Percentiles rank a stretch among this genome's conserved stretches.
Evolutionary conservation across 2,113 vertebrate species (phyloP).

Genomic region (Lamprologus sp.): DNA sequence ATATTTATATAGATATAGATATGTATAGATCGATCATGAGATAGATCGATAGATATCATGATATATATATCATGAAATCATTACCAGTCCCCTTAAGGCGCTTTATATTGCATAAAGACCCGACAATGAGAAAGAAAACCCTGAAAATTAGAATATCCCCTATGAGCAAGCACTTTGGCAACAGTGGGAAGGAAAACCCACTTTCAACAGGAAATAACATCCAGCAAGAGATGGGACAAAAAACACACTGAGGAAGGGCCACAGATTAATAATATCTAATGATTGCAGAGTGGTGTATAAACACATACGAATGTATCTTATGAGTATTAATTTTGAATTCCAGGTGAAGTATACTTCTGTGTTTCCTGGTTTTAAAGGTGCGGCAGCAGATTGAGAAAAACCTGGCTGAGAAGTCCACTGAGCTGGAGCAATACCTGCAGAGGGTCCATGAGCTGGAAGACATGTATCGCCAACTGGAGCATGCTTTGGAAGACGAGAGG

Average conservation of each 20-base stretch:
- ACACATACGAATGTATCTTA: neutral
- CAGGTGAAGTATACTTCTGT: neutral
- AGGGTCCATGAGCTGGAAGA: slow-evolving; percentile 87
- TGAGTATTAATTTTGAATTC: neutral
- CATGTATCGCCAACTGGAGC: slow-evolving; percentile 88
- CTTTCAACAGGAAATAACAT: neutral
- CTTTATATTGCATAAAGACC: neutral
- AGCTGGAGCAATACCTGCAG: slow-evolving; percentile 91
- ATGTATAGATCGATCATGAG: no score
- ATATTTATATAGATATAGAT: no score
- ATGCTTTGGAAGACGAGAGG: slow-evolving; percentile 87
- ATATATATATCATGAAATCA: neutral
- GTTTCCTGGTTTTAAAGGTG: slow-evolving; percentile 66
- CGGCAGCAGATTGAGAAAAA: slow-evolving; percentile 93
- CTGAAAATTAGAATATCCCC: neutral
- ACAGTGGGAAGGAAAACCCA: neutral
- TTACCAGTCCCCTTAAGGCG: neutral
- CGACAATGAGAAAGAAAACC: neutral
- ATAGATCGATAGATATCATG: no score
- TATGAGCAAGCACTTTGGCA: neutral
- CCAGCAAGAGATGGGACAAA: neutral
- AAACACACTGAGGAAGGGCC: neutral
- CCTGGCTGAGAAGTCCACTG: slow-evolving; percentile 91
- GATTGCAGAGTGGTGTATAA: neutral
- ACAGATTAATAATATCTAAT: neutral